Conservation (phyloP, 2,113 vertebrate species). For the Aplodontia rufa region DNA sequence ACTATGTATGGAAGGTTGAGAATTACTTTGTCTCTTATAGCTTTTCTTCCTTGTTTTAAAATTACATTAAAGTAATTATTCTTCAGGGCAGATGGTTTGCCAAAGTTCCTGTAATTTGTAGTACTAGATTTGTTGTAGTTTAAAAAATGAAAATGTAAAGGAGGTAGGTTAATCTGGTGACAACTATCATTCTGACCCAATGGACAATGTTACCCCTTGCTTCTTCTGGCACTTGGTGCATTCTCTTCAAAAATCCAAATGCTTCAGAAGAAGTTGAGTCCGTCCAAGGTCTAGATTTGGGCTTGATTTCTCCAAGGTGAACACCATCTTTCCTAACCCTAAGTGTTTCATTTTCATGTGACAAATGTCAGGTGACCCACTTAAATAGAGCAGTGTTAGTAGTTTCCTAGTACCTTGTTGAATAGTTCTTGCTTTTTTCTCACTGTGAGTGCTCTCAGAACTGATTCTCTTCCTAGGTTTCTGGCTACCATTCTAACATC, state of each 20-base stretch:
- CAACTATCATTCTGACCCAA: neutral
- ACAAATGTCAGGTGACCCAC: neutral
- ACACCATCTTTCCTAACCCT: neutral
- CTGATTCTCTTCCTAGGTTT: neutral
- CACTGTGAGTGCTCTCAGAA: neutral
- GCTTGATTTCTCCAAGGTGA: neutral
- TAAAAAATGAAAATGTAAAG: neutral
- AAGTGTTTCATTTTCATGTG: neutral
- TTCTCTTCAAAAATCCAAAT: neutral
- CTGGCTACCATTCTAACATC: neutral
- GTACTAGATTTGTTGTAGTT: neutral
- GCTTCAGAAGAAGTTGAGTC: neutral
- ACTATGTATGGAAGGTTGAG: neutral
- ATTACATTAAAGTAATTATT: neutral
- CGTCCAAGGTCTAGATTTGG: neutral
- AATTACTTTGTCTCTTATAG: neutral
- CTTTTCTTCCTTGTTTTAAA: slow-evolving; percentile 5
- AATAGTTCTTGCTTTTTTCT: neutral
- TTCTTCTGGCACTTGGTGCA: neutral
- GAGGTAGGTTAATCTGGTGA: neutral
- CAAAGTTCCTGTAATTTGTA: neutral
- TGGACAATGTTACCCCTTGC: accelerated
- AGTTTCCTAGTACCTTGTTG: neutral
- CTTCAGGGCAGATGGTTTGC: neutral
- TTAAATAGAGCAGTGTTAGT: neutral